phyloP scores from a whole-genome alignment of 2,888 invertebrate genomes.

The Hybos culiciformis region DNA sequence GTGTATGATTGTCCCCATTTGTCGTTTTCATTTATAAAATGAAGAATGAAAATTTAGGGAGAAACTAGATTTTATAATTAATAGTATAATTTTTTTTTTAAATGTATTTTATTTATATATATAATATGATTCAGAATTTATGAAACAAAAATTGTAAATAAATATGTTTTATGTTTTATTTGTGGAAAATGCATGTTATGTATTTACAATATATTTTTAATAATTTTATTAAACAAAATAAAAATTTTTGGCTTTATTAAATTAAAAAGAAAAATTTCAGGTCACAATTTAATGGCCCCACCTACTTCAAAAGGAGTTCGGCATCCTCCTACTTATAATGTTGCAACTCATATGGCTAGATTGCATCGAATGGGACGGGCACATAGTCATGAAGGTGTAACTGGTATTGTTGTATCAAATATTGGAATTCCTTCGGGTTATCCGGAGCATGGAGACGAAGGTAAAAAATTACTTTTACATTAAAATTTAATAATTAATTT shows the following conservation, averaged over 20 bases:
- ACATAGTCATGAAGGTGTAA: conserved; percentile 76
- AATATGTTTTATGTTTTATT: background rate
- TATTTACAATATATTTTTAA: no score
- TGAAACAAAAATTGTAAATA: background rate
- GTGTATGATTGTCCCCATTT: no score
- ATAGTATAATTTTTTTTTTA: no score
- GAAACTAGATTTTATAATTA: no score
- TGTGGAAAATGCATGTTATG: background rate
- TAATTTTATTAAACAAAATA: no score
- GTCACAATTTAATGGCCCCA: conserved; percentile 14
- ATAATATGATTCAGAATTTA: background rate
- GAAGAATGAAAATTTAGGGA: no score
- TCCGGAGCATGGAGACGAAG: background rate
- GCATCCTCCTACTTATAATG: conserved; percentile 69
- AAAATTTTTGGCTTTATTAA: no score
- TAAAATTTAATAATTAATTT: background rate
- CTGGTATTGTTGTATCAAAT: conserved; percentile 21
- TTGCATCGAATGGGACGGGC: conserved; percentile 68
- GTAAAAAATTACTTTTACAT: background rate
- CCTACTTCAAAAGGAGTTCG: conserved; percentile 17
- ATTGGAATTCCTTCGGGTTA: no score
- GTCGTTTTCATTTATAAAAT: no score
- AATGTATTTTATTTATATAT: no score
- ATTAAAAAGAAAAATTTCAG: no score
- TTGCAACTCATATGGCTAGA: conserved; percentile 76